Evolutionary conservation across 2,113 vertebrate genomes (phyloP).

Genomic region (Trinectes maculatus): DNA sequence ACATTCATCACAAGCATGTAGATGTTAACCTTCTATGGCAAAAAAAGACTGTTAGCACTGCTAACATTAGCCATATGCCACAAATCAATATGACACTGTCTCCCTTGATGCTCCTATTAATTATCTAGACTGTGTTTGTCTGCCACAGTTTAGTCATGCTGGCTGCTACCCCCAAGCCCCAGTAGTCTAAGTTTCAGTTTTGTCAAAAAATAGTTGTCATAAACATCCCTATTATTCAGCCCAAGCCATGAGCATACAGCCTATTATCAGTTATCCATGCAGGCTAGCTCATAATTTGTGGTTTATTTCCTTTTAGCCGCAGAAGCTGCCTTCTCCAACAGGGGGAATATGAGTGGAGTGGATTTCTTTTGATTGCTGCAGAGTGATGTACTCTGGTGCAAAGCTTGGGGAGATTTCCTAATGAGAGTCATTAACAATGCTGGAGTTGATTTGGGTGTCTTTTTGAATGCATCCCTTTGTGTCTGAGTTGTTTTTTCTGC

Average conservation of each 20-base stretch:
- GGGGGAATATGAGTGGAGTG: too few relatives aligned
- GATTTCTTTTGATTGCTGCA: slow-evolving; percentile 54
- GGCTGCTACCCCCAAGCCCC: too few relatives aligned
- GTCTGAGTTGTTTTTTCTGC: slow-evolving; percentile 36
- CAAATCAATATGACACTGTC: background rate
- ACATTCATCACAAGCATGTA: background rate
- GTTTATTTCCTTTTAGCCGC: slow-evolving; percentile 51
- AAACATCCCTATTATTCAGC: slow-evolving; percentile 12
- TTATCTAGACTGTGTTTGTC: background rate
- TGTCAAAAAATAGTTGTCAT: background rate
- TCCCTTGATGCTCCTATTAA: background rate
- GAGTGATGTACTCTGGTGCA: slow-evolving; percentile 42
- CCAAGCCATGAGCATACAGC: slow-evolving; percentile 2
- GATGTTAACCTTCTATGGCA: background rate
- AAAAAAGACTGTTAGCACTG: background rate
- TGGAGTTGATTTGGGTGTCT: slow-evolving; percentile 46
- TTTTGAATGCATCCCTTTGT: slow-evolving; percentile 52
- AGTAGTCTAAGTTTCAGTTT: background rate
- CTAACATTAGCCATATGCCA: background rate
- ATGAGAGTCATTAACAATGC: slow-evolving; percentile 58
- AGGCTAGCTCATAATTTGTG: slow-evolving; percentile 45
- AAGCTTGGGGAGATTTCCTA: slow-evolving; percentile 57
- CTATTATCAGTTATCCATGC: slow-evolving; percentile 28
- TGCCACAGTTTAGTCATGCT: background rate
- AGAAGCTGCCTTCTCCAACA: slow-evolving; percentile 36